Evolutionary conservation across 2,113 vertebrate species (phyloP).

Genomic region (Lota lota): DNA sequence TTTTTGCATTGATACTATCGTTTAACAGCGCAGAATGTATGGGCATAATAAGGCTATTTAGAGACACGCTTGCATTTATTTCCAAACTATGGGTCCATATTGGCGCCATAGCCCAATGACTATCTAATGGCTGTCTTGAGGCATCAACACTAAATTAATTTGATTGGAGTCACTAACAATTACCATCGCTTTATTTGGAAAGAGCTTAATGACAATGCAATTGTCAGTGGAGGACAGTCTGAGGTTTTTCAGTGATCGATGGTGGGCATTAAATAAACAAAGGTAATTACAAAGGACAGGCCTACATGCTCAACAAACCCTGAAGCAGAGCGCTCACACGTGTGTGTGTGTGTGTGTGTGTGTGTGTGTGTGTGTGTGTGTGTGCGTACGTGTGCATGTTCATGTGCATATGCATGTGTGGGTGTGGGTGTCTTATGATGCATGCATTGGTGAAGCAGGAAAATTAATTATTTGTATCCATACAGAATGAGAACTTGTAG

Average conservation of each 20-base stretch:
- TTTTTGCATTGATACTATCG: conserved; percentile 40
- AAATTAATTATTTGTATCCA: too few species aligned
- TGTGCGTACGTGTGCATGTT: background rate
- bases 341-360: conserved; percentile 18
- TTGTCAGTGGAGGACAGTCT: conserved; percentile 33
- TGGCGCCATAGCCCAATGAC: conserved; percentile 3
- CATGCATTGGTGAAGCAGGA: too few species aligned
- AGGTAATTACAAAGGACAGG: conserved; percentile 49
- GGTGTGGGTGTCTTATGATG: too few species aligned
- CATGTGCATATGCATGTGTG: background rate
- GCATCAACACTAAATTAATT: conserved; percentile 40
- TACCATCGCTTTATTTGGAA: conserved; percentile 44
- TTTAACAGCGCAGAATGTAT: conserved; percentile 29
- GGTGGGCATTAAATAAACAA: conserved; percentile 51
- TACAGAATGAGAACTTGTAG: too few species aligned
- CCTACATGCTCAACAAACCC: conserved; percentile 56
- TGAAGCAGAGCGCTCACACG: conserved; percentile 39
- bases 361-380: conserved; percentile 4
- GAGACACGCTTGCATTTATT: conserved; percentile 21
- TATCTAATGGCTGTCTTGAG: conserved; percentile 28
- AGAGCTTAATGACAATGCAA: conserved; percentile 48
- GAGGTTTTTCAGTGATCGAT: conserved; percentile 51
- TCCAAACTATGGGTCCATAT: conserved; percentile 23
- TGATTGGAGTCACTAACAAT: conserved; percentile 50
- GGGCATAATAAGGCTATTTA: conserved; percentile 26